Evolutionary conservation across 2,113 vertebrate species (phyloP), one percentile per base, ranked within the genome.

Genomic region (Merops nubicus): DNA sequence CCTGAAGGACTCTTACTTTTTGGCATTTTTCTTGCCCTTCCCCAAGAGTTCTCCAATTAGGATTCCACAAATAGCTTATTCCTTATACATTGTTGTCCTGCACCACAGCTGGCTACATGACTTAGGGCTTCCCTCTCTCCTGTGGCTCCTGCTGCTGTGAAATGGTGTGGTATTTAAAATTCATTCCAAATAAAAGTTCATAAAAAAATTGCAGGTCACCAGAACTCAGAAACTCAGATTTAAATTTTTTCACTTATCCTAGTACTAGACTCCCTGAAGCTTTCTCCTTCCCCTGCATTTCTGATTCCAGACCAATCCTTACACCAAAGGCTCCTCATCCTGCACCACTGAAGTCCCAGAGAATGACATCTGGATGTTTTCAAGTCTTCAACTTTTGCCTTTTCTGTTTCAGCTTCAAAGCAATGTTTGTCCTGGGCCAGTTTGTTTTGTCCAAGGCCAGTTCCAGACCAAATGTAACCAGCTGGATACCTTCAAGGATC

Each of bases 1-100:
- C 95, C 94, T 95, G 23, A 76, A 96, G 87, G 78, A 76, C 73
- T 54, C 70, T 34, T 48, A 29, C 33, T 92, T 65, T 19, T 45
- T 33, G 62, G 59, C 21, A 15, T 54, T 87, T 57, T 74, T 73
- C 93, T 63, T 73, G 45, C 34, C 48, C 38, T 6, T 74, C 22
- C 51, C 42, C 50, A 56, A 38, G 56, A 53, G 25, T 60, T 34
- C n/a, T 89, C 40, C 73, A 11, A 63, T 67, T 78, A 57, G 53
- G 60, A 62, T 68, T 81, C 48, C 69, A 53, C 47, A 69, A 14
- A 34, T 26, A 42, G 29, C 7, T 85, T 62, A 11, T 34, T 69
- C 25, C 36, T 82, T 48, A n/a, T 9, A 12, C 12, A 1, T 0
- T 15, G 15, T 16, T 54, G 65, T 15, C 56, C 62, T n/a, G 34